Percentiles rank a stretch among this genome's conserved stretches.
These are phyloP conservation scores for Magallana ariakensis DNA, from an alignment of 1,140 invertebrate genomes.

Conservation along the genomic window DNA sequence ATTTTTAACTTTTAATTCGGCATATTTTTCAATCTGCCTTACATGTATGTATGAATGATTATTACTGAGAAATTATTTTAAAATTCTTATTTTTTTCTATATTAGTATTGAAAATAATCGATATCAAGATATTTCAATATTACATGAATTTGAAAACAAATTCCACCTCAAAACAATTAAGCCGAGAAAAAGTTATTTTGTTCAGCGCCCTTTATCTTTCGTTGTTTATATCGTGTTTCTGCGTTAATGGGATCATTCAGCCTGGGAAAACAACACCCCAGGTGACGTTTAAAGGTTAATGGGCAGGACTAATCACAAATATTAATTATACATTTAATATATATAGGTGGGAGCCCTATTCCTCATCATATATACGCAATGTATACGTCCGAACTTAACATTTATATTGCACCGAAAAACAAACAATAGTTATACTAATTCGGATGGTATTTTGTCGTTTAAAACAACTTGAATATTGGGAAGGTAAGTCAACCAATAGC, in stretches of 20 bases:
- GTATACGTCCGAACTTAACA: background rate
- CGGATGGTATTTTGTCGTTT: background rate
- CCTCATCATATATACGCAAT: background rate
- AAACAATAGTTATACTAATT: background rate
- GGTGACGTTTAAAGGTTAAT: slow-evolving; percentile 8
- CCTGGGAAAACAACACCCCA: background rate
- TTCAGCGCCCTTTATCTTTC: too few species aligned
- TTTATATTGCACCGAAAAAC: background rate
- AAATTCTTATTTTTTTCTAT: background rate
- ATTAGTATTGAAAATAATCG: background rate
- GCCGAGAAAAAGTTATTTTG: too few species aligned
- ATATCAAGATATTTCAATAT: background rate
- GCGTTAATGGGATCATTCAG: background rate
- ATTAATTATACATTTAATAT: background rate
- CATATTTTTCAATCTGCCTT: too few species aligned
- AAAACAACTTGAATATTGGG: background rate
- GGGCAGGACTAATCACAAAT: background rate
- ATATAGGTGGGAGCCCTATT: background rate
- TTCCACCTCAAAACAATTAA: too few species aligned
- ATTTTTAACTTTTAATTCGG: background rate
- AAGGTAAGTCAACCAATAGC: background rate
- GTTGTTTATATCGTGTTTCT: too few species aligned
- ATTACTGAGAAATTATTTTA: too few species aligned
- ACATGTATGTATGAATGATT: too few species aligned
- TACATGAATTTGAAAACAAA: background rate